phyloP scores from a whole-genome alignment of 2,888 invertebrate species.

The Notodonta ziczac region DNA sequence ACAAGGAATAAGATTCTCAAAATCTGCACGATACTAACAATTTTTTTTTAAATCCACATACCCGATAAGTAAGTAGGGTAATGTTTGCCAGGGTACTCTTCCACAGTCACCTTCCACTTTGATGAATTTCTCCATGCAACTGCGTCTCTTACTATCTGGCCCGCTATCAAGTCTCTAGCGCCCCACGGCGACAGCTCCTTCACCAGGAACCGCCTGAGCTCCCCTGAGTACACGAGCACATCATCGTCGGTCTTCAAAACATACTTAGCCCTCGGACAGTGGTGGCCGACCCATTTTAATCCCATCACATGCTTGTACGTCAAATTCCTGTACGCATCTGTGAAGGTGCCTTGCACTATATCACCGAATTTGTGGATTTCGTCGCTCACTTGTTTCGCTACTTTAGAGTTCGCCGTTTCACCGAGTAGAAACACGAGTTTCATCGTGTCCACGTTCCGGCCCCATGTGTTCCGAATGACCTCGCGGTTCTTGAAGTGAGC shows the following conservation, averaged over 20 bases:
- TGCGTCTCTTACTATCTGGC: constrained; percentile 72
- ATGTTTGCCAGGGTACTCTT: constrained; percentile 85
- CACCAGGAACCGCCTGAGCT: constrained; percentile 85
- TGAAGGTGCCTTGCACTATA: constrained; percentile 90
- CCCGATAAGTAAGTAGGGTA: constrained; percentile 93
- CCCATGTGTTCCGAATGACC: too few species aligned
- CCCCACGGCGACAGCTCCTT: too few species aligned
- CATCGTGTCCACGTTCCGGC: too few species aligned
- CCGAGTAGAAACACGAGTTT: too few species aligned
- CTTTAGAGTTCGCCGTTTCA: too few species aligned
- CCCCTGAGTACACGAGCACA: constrained; percentile 88
- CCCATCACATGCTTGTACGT: constrained; percentile 94
- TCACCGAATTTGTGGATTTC: too few species aligned
- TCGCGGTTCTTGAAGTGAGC: too few species aligned
- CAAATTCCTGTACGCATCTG: constrained; percentile 91
- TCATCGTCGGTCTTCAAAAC: constrained; percentile 91
- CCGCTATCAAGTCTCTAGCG: too few species aligned
- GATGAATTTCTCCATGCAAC: constrained; percentile 86
- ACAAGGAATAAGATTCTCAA: too few species aligned
- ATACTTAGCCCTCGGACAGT: constrained; percentile 88
- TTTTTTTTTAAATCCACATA: too few species aligned
- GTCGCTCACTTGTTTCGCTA: too few species aligned
- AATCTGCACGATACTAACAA: too few species aligned
- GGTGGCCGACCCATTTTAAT: constrained; percentile 90
- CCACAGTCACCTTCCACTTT: constrained; percentile 90